Evolutionary conservation across 2,888 invertebrate genomes (phyloP), one percentile per base, ranked within the genome.

Genomic region (Thelaira solivaga): DNA sequence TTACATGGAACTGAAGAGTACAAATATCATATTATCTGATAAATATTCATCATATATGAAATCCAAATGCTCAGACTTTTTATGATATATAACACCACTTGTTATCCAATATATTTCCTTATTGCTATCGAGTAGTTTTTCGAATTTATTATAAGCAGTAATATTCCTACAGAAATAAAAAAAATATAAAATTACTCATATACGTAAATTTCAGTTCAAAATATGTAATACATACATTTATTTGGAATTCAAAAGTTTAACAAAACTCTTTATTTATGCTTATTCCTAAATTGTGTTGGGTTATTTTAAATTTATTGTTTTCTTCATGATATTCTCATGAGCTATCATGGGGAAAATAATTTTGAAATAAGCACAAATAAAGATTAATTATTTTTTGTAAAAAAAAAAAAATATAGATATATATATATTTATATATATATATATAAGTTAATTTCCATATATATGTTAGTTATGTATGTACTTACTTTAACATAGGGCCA

Each of bases 21-120:
- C 88, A 82, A 88, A 85, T 83, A 87, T 85, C 87, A 88, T 88
- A 82, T 87, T 87, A 81, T 89, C 88, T 53, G 88, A 86, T 81
- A 89, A 83, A 77, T 88, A 85, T 68, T 87, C 83, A 72, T 88
- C 87, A 75, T 87, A 88, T 81, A 88, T 88, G 80, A 88, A 88
- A 80, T 88, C 86, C 82, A 88, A 84, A 82, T 89, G 88, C 78
- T 86, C 86, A 81, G 85, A 83, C 82, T 88, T 89, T 73, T 86
- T 86, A 76, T 85, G 84, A 76, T 89, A 87, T 55, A 88, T 83
- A 74, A 85, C 85, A n/a, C 88, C 88, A 65, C 85, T 86, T 57
- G 87, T 85, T 71, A 87, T 84, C 89, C 89, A 89, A 79, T 86
- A 85, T 41, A 86, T 85, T 81, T 86, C 85, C 69, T 86, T 87